phyloP scores from a whole-genome alignment of 1,140 invertebrate genomes.

The Drosophila ercepeae region DNA sequence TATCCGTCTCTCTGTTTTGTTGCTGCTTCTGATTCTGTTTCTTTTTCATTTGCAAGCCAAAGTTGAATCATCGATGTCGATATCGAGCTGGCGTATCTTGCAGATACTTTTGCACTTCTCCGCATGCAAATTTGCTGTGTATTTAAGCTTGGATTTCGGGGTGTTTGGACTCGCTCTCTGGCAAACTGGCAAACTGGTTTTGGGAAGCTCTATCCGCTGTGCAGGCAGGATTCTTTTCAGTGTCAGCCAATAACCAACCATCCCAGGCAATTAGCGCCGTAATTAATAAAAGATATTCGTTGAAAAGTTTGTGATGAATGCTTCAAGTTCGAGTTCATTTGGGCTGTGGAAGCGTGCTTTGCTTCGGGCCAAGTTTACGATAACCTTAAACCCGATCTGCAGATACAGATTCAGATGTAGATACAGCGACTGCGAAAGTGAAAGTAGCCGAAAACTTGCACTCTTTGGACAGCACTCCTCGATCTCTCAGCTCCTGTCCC shows the following conservation, averaged over 20 bases:
- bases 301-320: slow-evolving; percentile 63
- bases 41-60: slow-evolving; percentile 65
- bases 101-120: slow-evolving; percentile 59
- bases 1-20: slow-evolving; percentile 3
- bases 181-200: slow-evolving; percentile 13
- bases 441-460: slow-evolving; percentile 61
- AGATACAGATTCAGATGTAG: slow-evolving; percentile 31
- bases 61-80: slow-evolving; percentile 75
- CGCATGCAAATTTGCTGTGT: slow-evolving; percentile 51
- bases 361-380: slow-evolving; percentile 22
- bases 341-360: slow-evolving; percentile 12
- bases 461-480: slow-evolving; percentile 1
- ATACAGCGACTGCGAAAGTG: slow-evolving; percentile 53
- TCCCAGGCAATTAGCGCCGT: slow-evolving; percentile 40
- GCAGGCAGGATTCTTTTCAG: slow-evolving; percentile 29
- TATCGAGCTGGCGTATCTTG: slow-evolving; percentile 61
- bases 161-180: slow-evolving; percentile 53
- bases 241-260: slow-evolving; percentile 16
- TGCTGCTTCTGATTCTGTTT: slow-evolving; percentile 33
- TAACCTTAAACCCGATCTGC: slow-evolving; percentile 40
- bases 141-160: slow-evolving; percentile 36
- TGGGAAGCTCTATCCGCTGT: background rate
- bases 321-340: slow-evolving; percentile 30
- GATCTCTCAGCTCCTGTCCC: too few relatives aligned
- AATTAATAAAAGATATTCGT: slow-evolving; percentile 64